phyloP scores from a whole-genome alignment of 2,113 vertebrate genomes.

The Petromus typicus region DNA sequence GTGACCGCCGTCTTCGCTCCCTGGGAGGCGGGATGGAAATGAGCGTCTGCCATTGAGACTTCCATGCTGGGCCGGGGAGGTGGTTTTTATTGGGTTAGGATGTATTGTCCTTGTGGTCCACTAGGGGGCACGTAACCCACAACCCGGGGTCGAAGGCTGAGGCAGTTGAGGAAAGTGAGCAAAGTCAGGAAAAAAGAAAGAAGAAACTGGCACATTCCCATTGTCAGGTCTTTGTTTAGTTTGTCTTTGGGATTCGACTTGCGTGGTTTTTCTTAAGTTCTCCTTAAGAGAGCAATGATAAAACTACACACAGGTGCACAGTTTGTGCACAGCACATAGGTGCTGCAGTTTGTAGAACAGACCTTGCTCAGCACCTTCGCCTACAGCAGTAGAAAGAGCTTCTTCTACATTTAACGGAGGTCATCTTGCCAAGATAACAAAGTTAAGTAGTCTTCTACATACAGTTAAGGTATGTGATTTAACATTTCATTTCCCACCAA shows the following conservation, averaged over 20 bases:
- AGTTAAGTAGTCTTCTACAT: background rate
- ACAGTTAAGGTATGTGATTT: background rate
- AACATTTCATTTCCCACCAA: background rate
- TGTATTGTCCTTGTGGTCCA: background rate
- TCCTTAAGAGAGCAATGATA: background rate
- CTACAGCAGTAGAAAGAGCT: background rate
- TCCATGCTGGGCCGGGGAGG: no score
- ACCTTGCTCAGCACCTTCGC: background rate
- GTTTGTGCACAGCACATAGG: no score
- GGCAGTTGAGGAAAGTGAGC: background rate
- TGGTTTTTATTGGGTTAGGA: background rate
- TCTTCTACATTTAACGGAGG: background rate
- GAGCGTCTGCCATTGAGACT: background rate
- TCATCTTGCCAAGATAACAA: background rate
- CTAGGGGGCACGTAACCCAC: background rate
- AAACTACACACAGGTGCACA: background rate
- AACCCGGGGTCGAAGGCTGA: background rate
- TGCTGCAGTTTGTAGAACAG: background rate
- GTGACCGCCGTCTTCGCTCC: background rate
- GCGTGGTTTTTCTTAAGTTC: background rate
- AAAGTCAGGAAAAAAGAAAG: background rate
- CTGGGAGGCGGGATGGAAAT: fast-evolving
- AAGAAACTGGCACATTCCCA: background rate
- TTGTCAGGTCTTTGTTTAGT: background rate
- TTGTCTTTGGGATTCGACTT: background rate